Percentiles rank a stretch among this genome's conserved stretches.
phyloP scores from a whole-genome alignment of 2,888 invertebrate species.

The Candidula unifasciata region DNA sequence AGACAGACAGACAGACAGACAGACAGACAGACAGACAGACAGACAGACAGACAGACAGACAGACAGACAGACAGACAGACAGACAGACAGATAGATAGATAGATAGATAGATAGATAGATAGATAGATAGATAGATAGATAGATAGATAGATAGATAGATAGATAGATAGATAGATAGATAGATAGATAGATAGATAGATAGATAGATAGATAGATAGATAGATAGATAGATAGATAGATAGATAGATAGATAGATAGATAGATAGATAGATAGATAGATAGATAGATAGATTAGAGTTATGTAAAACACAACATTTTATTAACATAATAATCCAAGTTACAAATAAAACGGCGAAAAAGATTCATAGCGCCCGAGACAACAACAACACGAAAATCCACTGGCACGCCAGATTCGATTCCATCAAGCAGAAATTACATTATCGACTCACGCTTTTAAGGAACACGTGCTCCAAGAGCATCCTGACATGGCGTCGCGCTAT shows the following conservation, averaged over 20 bases:
- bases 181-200: background rate
- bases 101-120: background rate
- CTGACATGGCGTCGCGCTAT: too few relatives aligned
- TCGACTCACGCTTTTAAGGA: too few relatives aligned
- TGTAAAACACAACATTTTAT: too few relatives aligned
- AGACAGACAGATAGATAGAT: background rate
- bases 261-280: constrained; percentile 14
- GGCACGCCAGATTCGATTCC: too few relatives aligned
- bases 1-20: background rate
- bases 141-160: constrained; percentile 5
- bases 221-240: constrained; percentile 3
- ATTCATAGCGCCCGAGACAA: too few relatives aligned
- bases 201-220: background rate
- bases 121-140: background rate
- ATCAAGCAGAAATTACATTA: too few relatives aligned
- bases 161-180: background rate
- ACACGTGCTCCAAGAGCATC: too few relatives aligned
- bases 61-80: background rate
- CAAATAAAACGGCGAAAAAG: too few relatives aligned
- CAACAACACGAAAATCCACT: too few relatives aligned
- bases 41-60: background rate
- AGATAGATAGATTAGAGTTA: background rate
- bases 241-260: constrained; percentile 10
- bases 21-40: background rate
- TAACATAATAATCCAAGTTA: too few relatives aligned